A percentile compares a stretch with the other conserved stretches of the same genome.
These are phyloP conservation scores for Pygoscelis adeliae DNA, from an alignment of 2,113 vertebrate species.

Conservation along the genomic window DNA sequence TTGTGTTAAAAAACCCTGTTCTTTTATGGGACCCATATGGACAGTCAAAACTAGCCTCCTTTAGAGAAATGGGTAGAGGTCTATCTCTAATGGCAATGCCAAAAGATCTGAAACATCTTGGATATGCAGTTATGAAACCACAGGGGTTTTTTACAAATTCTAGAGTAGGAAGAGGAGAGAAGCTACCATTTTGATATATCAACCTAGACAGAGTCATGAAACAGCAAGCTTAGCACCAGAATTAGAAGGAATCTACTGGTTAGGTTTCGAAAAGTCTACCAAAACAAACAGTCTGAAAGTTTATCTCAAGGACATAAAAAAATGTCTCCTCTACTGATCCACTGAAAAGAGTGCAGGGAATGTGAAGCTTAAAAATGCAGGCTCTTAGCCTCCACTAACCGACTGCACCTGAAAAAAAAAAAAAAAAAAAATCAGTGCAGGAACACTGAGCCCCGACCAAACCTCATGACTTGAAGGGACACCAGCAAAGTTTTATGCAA, in stretches of 20 bases:
- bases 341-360: background rate
- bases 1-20: background rate
- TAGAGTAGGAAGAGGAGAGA: background rate
- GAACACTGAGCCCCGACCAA: background rate
- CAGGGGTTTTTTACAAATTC: background rate
- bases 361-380: background rate
- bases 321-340: background rate
- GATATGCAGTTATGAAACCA: background rate
- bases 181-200: background rate
- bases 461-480: background rate
- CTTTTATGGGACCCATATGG: background rate
- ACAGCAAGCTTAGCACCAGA: background rate
- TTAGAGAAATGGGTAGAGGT: background rate
- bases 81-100: background rate
- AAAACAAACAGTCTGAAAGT: background rate
- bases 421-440: background rate
- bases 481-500: background rate
- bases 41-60: background rate
- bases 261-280: background rate
- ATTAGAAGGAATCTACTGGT: background rate
- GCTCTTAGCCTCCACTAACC: background rate
- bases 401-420: background rate
- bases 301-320: background rate
- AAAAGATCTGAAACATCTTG: background rate
- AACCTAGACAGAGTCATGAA: background rate